A percentile compares a stretch with the other conserved stretches of the same genome.
phyloP scores from a whole-genome alignment of 2,113 vertebrate genomes.

The Siniperca knerii region DNA sequence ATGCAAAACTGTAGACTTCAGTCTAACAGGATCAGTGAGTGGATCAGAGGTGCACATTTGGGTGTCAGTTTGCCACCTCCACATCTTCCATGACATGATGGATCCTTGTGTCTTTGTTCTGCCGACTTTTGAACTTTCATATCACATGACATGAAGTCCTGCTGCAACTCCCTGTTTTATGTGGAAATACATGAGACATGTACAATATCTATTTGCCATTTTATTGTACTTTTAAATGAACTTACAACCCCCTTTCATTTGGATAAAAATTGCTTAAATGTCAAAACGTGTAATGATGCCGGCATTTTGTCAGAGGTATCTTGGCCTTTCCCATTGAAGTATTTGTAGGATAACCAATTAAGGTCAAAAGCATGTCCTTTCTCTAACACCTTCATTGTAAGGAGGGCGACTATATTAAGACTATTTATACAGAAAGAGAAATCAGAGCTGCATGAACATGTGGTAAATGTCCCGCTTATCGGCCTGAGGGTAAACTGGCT shows the following conservation, averaged over 20 bases:
- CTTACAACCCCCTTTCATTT: neutral
- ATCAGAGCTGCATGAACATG: slow-evolving; percentile 54
- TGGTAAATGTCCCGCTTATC: slow-evolving; percentile 61
- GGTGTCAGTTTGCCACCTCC: neutral
- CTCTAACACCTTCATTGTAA: slow-evolving; percentile 56
- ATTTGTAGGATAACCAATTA: slow-evolving; percentile 41
- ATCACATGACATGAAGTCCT: neutral
- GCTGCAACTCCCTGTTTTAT: neutral
- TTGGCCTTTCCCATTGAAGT: slow-evolving; percentile 37
- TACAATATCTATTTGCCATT: neutral
- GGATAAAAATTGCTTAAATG: slow-evolving; percentile 2
- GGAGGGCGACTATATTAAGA: slow-evolving; percentile 70
- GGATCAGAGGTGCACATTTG: neutral
- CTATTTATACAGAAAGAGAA: slow-evolving; percentile 64
- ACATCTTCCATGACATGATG: neutral
- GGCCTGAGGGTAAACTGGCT: slow-evolving; percentile 69
- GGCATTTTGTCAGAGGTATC: slow-evolving; percentile 3
- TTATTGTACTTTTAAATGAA: neutral
- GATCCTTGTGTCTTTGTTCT: neutral
- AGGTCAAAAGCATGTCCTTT: slow-evolving; percentile 70
- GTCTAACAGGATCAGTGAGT: neutral
- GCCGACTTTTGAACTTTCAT: neutral
- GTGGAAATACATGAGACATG: neutral
- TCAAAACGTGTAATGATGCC: neutral
- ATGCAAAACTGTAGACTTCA: neutral